Evolutionary conservation across 2,797 vertebrate species (phyloP).

Genomic region (Bryconaethiops microstoma): DNA sequence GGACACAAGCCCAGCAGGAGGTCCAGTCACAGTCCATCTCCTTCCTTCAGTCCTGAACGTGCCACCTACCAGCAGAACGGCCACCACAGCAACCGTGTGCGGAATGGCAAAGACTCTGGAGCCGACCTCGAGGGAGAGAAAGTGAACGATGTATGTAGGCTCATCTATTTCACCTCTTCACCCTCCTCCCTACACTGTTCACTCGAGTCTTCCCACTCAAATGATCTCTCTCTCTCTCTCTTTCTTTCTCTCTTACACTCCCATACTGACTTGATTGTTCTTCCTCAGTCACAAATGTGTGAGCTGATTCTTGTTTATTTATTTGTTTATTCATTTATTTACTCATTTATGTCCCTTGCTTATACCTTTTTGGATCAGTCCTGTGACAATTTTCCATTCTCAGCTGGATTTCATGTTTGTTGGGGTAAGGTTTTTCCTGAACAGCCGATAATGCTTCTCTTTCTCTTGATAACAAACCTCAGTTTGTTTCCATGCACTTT

Average conservation of each 20-base stretch:
- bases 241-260: slow-evolving; percentile 30
- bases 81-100: slow-evolving; percentile 79
- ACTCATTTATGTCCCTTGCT: slow-evolving; percentile 40
- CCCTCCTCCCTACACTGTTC: slow-evolving; percentile 53
- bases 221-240: slow-evolving; percentile 58
- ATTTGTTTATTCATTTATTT: slow-evolving; percentile 48
- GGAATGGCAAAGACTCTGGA: slow-evolving; percentile 83
- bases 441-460: slow-evolving; percentile 28
- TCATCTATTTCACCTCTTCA: slow-evolving; percentile 74
- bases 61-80: slow-evolving; percentile 89
- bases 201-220: slow-evolving; percentile 40
- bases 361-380: slow-evolving; percentile 55
- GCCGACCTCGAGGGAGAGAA: slow-evolving; percentile 78
- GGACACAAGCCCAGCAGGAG: slow-evolving; percentile 80
- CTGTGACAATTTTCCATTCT: slow-evolving; percentile 53
- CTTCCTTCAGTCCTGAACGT: slow-evolving; percentile 77
- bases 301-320: slow-evolving; percentile 64
- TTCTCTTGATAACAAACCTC: slow-evolving; percentile 10
- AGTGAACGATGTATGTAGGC: slow-evolving; percentile 93
- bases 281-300: slow-evolving; percentile 63
- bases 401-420: slow-evolving; percentile 43
- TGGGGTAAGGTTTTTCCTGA: slow-evolving; percentile 36
- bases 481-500: slow-evolving; percentile 16
- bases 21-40: slow-evolving; percentile 80
- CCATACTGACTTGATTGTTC: slow-evolving; percentile 62